These are phyloP conservation scores for Meles meles DNA, from an alignment of 2,113 vertebrate genomes.

Conservation along the genomic window DNA sequence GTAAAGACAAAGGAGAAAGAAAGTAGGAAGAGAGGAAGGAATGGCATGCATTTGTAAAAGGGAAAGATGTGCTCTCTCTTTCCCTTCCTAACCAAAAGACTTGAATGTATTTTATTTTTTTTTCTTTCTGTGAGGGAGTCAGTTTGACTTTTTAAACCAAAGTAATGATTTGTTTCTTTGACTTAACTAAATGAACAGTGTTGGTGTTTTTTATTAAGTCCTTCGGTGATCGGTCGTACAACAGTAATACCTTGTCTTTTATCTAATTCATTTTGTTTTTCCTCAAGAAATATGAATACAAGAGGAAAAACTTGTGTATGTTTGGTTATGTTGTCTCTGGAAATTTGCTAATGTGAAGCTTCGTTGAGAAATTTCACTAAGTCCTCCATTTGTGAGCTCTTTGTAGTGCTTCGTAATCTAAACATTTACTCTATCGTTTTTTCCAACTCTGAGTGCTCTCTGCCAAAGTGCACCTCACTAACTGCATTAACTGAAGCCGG, in stretches of 20 bases:
- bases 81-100: not conserved
- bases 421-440: not conserved
- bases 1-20: not conserved
- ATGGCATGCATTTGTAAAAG: not conserved
- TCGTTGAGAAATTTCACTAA: conserved; percentile 42
- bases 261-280: not conserved
- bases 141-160: not conserved
- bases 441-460: not conserved
- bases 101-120: not conserved
- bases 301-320: not conserved
- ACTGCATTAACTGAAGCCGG: not conserved
- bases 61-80: not conserved
- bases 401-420: not conserved
- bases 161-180: not conserved
- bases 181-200: not conserved
- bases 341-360: conserved; percentile 12
- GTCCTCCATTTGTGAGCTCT: not conserved
- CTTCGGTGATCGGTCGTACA: not conserved
- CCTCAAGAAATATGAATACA: not conserved
- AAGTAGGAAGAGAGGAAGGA: not conserved
- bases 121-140: not conserved
- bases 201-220: conserved; percentile 4
- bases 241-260: not conserved
- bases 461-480: not conserved
- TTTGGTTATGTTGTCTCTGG: not conserved